Evolutionary conservation across 2,113 vertebrate genomes (phyloP).

Genomic region (Larimichthys crocea): DNA sequence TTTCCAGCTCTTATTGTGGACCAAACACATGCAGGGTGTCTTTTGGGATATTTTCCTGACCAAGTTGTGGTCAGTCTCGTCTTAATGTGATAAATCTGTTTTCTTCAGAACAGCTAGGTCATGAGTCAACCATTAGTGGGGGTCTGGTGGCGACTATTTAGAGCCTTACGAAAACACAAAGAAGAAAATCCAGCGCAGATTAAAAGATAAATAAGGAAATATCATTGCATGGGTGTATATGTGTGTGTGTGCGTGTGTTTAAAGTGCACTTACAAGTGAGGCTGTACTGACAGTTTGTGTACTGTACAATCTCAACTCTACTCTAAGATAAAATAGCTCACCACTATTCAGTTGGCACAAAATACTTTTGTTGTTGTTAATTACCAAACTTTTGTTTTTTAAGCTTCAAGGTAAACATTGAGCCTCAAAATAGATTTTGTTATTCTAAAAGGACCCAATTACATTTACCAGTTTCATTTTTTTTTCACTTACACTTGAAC

Average conservation of each 20-base stretch:
- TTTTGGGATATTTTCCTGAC: constrained; percentile 53
- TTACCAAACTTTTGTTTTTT: background rate
- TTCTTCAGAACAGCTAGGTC: constrained; percentile 47
- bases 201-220: constrained; percentile 44
- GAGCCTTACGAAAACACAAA: constrained; percentile 38
- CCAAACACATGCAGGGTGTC: constrained; percentile 15
- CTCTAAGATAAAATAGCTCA: background rate
- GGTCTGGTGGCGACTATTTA: constrained; percentile 50
- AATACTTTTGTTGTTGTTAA: background rate
- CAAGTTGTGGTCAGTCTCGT: constrained; percentile 31
- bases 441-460: background rate
- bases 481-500: background rate
- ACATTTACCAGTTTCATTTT: background rate
- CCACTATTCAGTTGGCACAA: background rate
- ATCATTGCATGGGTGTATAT: background rate
- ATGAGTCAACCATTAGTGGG: constrained; percentile 65
- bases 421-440: background rate
- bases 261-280: constrained; percentile 31
- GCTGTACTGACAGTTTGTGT: background rate
- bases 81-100: constrained; percentile 55
- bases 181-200: constrained; percentile 39
- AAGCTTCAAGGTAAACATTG: background rate
- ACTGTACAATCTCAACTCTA: background rate
- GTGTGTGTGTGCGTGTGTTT: constrained; percentile 16
- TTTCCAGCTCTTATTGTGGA: constrained; percentile 5